Percentiles rank a stretch among this genome's conserved stretches.
Conservation (phyloP, 2,113 vertebrate species). For the Silurus asotus region DNA sequence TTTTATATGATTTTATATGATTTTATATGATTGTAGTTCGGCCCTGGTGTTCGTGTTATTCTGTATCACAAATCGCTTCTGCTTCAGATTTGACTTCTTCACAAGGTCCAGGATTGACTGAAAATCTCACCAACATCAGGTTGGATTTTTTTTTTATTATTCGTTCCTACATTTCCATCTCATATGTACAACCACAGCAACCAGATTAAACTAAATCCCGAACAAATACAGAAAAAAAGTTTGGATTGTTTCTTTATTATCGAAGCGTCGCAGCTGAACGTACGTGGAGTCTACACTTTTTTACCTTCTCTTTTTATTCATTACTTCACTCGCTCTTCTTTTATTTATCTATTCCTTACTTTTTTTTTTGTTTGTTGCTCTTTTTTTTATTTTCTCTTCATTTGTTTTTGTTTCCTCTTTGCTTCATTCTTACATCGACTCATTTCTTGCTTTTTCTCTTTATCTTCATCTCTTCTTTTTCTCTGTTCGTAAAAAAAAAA, state of each 20-base stretch:
- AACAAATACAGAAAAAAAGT: not conserved
- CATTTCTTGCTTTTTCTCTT: not conserved
- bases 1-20: not conserved
- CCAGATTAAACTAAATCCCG: not conserved
- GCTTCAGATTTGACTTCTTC: not conserved
- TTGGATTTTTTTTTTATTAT: not conserved
- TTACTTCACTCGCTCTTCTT: not conserved
- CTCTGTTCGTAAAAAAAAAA: too few relatives aligned
- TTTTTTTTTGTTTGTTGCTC: not conserved
- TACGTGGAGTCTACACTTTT: not conserved
- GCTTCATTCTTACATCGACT: not conserved
- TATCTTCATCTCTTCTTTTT: too few relatives aligned
- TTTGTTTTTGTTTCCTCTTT: not conserved
- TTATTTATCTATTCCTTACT: not conserved
- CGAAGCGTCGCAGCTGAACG: not conserved
- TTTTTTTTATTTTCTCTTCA: not conserved
- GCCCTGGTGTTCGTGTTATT: not conserved
- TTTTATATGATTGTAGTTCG: constrained; percentile 12
- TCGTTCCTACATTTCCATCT: not conserved
- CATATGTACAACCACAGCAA: not conserved
- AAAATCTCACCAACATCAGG: not conserved
- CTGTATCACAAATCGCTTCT: not conserved
- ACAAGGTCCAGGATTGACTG: not conserved
- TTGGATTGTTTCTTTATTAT: not conserved
- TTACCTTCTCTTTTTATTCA: not conserved